phyloP scores from a whole-genome alignment of 1,140 invertebrate genomes.

The Bradysia coprophila region DNA sequence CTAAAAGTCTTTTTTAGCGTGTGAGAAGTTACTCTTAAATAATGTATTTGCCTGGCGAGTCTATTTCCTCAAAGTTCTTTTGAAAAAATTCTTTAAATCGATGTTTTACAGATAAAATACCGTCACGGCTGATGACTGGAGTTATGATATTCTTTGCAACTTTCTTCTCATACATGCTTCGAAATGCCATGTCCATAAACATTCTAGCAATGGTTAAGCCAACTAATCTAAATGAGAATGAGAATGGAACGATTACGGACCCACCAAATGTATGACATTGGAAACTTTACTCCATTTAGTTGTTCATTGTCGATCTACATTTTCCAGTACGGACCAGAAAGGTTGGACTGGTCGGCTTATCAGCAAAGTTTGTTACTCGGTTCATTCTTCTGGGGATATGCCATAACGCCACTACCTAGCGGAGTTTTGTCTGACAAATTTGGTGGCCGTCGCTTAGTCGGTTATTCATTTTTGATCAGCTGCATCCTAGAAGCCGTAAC shows the following conservation, averaged over 20 bases:
- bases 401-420: constrained; percentile 36
- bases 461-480: constrained; percentile 38
- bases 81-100: too few relatives aligned
- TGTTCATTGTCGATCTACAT: too few relatives aligned
- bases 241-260: too few relatives aligned
- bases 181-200: constrained; percentile 52
- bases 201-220: constrained; percentile 52
- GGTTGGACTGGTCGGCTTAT: constrained; percentile 35
- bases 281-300: too few relatives aligned
- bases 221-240: too few relatives aligned
- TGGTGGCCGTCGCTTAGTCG: constrained; percentile 51
- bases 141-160: constrained; percentile 50
- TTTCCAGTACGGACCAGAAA: too few relatives aligned
- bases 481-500: constrained; percentile 49
- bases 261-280: too few relatives aligned
- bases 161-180: constrained; percentile 50
- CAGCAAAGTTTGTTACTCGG: constrained; percentile 42
- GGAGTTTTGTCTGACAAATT: constrained; percentile 54
- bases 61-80: too few relatives aligned
- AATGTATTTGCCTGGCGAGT: too few relatives aligned
- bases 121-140: constrained; percentile 36
- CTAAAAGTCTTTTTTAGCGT: too few relatives aligned
- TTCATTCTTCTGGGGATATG: constrained; percentile 46
- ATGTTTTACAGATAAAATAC: constrained; percentile 6
- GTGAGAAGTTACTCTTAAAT: too few relatives aligned